Evolutionary conservation across 2,113 vertebrate genomes (phyloP).

Genomic region (Tautogolabrus adspersus): DNA sequence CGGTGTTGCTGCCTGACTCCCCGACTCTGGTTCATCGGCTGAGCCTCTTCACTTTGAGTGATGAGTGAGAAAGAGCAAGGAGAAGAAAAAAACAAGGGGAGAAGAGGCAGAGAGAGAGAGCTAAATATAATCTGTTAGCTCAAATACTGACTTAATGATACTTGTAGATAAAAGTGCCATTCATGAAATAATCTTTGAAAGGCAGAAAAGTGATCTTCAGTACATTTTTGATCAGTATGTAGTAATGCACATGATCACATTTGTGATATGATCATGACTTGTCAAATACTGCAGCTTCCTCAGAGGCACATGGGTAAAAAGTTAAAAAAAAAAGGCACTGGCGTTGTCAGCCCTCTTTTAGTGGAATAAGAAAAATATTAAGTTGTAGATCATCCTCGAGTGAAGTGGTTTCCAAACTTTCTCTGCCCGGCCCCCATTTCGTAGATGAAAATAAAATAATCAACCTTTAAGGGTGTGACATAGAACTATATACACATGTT

Average conservation of each 20-base stretch:
- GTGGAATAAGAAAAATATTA: too few relatives aligned
- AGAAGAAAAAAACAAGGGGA: background rate
- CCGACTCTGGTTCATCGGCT: constrained; percentile 56
- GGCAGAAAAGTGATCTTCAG: background rate
- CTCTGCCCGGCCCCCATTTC: too few relatives aligned
- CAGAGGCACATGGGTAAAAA: too few relatives aligned
- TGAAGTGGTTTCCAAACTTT: too few relatives aligned
- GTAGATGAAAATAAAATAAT: too few relatives aligned
- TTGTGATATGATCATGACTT: background rate
- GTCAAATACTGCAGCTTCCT: too few relatives aligned
- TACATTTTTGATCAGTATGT: background rate
- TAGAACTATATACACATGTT: too few relatives aligned
- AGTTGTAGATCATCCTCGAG: too few relatives aligned
- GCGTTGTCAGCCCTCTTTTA: too few relatives aligned
- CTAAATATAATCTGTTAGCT: background rate
- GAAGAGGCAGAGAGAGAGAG: constrained; percentile 7
- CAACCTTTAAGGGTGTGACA: too few relatives aligned
- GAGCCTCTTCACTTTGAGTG: constrained; percentile 55
- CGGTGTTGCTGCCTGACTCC: constrained; percentile 51
- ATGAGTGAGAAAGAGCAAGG: constrained; percentile 42
- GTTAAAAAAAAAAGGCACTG: too few relatives aligned
- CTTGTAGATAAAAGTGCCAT: too few relatives aligned
- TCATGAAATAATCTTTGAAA: background rate
- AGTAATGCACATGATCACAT: background rate
- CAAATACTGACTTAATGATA: constrained; percentile 5